Evolutionary conservation across 2,797 vertebrate genomes (phyloP).

Genomic region (Triplophysa bombifrons): DNA sequence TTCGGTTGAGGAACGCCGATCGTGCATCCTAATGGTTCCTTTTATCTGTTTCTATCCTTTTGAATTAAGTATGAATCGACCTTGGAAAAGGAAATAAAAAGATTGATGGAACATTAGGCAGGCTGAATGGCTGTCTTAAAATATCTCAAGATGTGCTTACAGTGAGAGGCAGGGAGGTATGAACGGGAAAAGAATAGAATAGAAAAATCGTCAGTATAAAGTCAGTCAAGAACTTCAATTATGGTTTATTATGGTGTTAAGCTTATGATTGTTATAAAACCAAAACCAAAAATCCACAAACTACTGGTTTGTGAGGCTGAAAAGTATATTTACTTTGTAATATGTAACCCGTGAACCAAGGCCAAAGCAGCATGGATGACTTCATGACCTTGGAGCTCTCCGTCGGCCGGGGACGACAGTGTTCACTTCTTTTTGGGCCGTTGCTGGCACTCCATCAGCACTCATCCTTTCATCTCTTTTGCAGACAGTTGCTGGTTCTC

Average conservation of each 20-base stretch:
- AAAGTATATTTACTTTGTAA: conserved; percentile 1
- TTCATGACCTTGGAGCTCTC: conserved; percentile 35
- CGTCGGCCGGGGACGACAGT: neutral
- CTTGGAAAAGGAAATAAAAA: conserved; percentile 50
- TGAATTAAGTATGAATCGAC: conserved; percentile 55
- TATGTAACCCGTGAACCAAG: conserved; percentile 11
- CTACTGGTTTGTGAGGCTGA: neutral
- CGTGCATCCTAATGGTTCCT: conserved; percentile 44
- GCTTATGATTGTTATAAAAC: too few relatives aligned
- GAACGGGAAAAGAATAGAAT: neutral
- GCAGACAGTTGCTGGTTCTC: conserved; percentile 47
- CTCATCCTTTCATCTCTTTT: conserved; percentile 28
- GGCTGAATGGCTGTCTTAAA: conserved; percentile 31
- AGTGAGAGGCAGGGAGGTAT: conserved; percentile 20
- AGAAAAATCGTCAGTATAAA: neutral
- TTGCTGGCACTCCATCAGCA: conserved; percentile 8
- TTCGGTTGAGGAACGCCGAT: conserved; percentile 39
- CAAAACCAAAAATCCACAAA: neutral
- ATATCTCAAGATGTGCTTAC: conserved; percentile 14
- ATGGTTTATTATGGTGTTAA: too few relatives aligned
- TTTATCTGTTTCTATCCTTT: conserved; percentile 37
- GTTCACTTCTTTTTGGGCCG: neutral
- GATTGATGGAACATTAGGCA: conserved; percentile 54
- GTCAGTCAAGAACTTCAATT: too few relatives aligned
- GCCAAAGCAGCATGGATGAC: conserved; percentile 15